Evolutionary conservation across 2,113 vertebrate genomes (phyloP).

Genomic region (Chloebia gouldiae): DNA sequence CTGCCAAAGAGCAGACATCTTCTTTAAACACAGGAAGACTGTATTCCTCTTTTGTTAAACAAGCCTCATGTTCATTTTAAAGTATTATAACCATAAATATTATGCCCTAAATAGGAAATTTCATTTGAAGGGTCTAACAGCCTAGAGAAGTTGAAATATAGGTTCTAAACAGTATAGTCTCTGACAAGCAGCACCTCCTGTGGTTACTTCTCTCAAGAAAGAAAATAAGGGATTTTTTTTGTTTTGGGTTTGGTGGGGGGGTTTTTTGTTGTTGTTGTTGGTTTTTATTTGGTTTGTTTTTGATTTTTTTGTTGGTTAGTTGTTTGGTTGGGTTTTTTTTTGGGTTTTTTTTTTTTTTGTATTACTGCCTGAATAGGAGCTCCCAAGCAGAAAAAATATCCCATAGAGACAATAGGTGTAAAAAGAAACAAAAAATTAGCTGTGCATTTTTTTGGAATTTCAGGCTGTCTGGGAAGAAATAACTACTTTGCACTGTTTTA

Average conservation of each 20-base stretch:
- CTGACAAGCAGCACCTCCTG: background rate
- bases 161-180: background rate
- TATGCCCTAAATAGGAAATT: background rate
- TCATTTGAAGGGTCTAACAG: background rate
- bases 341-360: background rate
- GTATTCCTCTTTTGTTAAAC: background rate
- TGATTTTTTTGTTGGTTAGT: background rate
- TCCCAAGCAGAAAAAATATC: background rate
- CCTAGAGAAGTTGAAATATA: background rate
- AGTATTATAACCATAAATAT: background rate
- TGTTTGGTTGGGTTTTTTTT: background rate
- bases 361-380: background rate
- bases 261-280: background rate
- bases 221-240: background rate
- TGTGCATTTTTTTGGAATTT: background rate
- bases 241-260: background rate
- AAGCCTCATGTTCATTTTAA: background rate
- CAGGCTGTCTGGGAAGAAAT: background rate
- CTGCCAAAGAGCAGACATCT: background rate
- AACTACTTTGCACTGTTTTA: background rate
- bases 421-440: background rate
- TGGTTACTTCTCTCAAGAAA: background rate
- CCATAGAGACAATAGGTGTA: background rate
- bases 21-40: background rate
- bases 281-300: background rate